Base-by-base conservation (phyloP, 2,797 vertebrate genomes). In the Acrocephalus scirpaceus region DNA sequence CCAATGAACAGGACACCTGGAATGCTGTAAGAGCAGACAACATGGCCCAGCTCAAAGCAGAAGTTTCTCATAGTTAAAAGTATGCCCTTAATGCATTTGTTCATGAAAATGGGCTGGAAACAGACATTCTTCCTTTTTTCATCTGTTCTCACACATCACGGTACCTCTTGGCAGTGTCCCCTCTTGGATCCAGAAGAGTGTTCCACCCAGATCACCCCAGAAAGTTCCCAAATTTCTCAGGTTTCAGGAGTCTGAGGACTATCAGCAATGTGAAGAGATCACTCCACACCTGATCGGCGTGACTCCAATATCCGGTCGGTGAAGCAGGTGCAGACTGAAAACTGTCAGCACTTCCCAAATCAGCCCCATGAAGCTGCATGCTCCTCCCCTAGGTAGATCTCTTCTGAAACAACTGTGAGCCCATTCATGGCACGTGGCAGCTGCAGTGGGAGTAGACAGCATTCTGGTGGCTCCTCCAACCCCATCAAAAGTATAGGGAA, bases 321-420 rank as follows among this genome's bases (percentile, higher is more conserved):
- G 32, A 25, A 8, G 45, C 73, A 60, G 61, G 79, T 83, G 91
- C n/a, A 57, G 95, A 95, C 19, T 90, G 90, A 95, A 80, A 91
- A 77, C 61, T 14, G 1, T 90, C 95, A 94, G 84, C 91, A 40
- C 86, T 32, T 93, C 79, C 30, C 40, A 60, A 69, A 83, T 79
- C 74, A 66, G 42, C 22, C 17, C 58, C 60, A 4, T 21, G 73
- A 44, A 70, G 22, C 61, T 94, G 40, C 38, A 14, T 29, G 30
- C 17, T 81, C 70, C 78, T 89, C 26, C 32, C 11, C 16, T 8
- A 18, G 61, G 21, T 53, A 38, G 32, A 40, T 65, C 34, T 69
- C 56, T 30, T 73, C 71, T 86, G 74, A 65, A 44, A 11, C 61
- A 73, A 4, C 45, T 69, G 1, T 34, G 60, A 81, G 38, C 29